These are phyloP conservation scores for Gymnoscelis rufifasciata DNA, from an alignment of 2,888 invertebrate genomes.

Conservation along the genomic window DNA sequence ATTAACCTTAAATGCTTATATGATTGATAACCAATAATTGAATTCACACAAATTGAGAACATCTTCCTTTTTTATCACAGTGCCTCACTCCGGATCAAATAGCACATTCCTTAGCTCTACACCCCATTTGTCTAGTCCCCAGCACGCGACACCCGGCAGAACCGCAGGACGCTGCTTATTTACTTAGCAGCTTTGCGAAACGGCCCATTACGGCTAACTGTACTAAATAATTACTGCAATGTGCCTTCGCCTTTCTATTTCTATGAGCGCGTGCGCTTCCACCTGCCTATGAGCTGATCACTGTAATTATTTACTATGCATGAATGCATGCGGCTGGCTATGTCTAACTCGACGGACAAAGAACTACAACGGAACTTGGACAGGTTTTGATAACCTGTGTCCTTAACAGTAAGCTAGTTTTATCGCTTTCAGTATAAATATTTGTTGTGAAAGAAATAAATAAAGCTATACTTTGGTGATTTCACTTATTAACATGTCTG, in stretches of 20 bases:
- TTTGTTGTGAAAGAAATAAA: too few species aligned
- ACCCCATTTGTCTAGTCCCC: slow-evolving; percentile 8
- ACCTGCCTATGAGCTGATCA: slow-evolving; percentile 69
- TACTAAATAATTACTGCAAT: slow-evolving; percentile 79
- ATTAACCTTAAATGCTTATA: too few species aligned
- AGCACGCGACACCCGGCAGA: slow-evolving; percentile 45
- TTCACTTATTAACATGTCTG: too few species aligned
- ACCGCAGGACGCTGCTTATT: slow-evolving; percentile 72
- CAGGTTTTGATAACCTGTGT: slow-evolving; percentile 68
- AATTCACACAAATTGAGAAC: too few species aligned
- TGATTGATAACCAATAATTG: too few species aligned
- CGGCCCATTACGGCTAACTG: slow-evolving; percentile 77
- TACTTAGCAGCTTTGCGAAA: slow-evolving; percentile 78
- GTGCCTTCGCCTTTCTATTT: slow-evolving; percentile 78
- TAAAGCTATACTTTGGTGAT: too few species aligned
- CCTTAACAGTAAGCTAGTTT: slow-evolving; percentile 62
- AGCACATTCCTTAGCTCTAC: too few species aligned
- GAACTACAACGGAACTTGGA: slow-evolving; percentile 59
- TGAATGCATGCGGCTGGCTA: slow-evolving; percentile 73
- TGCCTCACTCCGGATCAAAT: too few species aligned
- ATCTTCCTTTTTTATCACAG: too few species aligned
- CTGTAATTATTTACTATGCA: slow-evolving; percentile 79
- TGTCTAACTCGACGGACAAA: slow-evolving; percentile 75
- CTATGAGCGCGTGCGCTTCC: slow-evolving; percentile 74
- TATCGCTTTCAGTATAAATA: slow-evolving; percentile 45